These are phyloP conservation scores for Spongilla lacustris DNA, from an alignment of 37 sponge, comb jelly and placozoan genomes.

Conservation along the genomic window DNA sequence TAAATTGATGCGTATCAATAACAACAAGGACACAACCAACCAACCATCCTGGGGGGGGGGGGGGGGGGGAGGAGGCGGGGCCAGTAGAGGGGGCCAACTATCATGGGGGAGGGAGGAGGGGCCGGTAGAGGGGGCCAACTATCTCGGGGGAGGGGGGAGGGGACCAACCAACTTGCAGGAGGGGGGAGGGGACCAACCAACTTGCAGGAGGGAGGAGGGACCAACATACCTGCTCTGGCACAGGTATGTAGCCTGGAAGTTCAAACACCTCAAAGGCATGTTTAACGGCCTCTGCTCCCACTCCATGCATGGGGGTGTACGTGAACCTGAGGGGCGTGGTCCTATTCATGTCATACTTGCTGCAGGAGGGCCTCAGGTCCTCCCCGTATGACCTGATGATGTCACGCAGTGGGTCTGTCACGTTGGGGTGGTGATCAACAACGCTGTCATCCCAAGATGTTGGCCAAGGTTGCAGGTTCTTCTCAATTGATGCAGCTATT, in stretches of 20 bases:
- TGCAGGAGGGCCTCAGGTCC: slow-evolving; percentile 55
- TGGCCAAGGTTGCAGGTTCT: slow-evolving; percentile 83
- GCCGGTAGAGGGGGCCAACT: too few species aligned
- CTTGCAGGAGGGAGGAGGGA: too few species aligned
- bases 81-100: too few species aligned
- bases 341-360: slow-evolving; percentile 28
- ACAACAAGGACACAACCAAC: too few species aligned
- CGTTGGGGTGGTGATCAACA: slow-evolving; percentile 17
- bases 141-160: too few species aligned
- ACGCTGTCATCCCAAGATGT: slow-evolving; percentile 82
- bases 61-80: too few species aligned
- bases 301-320: slow-evolving; percentile 99
- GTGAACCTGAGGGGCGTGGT: slow-evolving; percentile 55
- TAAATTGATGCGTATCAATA: too few species aligned
- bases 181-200: too few species aligned
- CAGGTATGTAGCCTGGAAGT: slow-evolving; percentile 76
- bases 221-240: slow-evolving; percentile 87
- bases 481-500: slow-evolving; percentile 68
- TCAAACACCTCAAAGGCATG: slow-evolving; percentile 77
- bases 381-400: slow-evolving; percentile 71
- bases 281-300: slow-evolving; percentile 79
- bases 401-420: slow-evolving; percentile 76
- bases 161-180: too few species aligned
- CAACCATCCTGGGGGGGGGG: too few species aligned
- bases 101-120: too few species aligned